Conservation (phyloP, 1,140 invertebrate genomes). For the Pygmarrhopalites habei region DNA sequence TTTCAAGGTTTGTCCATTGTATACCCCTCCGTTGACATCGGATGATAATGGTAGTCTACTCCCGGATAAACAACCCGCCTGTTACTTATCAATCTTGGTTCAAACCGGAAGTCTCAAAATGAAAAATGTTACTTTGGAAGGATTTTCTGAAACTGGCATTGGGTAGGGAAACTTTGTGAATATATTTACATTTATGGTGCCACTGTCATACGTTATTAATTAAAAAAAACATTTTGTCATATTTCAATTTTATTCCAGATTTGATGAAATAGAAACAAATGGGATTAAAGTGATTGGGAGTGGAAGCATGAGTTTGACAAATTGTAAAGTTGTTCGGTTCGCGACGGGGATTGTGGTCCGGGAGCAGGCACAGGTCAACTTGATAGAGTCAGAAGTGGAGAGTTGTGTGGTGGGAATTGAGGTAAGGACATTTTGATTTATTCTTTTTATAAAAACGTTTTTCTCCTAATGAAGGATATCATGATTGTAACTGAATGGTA, state of each 20-base stretch:
- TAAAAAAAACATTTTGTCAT: background rate
- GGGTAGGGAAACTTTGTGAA: background rate
- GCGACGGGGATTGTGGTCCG: background rate
- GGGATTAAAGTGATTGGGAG: background rate
- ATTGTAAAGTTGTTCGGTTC: background rate
- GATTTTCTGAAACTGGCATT: background rate
- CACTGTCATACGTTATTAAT: background rate
- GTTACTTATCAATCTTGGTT: background rate
- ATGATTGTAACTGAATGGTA: too few species aligned
- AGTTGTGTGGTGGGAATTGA: background rate
- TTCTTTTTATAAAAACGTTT: too few species aligned
- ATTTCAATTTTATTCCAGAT: constrained; percentile 2
- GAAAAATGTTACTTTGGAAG: background rate
- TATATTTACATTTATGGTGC: background rate
- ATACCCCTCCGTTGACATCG: background rate
- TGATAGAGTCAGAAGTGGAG: background rate
- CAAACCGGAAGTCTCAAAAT: background rate
- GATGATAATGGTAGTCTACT: background rate
- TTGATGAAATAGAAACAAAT: background rate
- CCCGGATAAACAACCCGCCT: background rate
- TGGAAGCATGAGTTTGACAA: background rate
- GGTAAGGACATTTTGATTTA: background rate
- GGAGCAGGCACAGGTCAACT: background rate
- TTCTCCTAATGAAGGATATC: too few species aligned
- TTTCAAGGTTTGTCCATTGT: too few species aligned